Evolutionary conservation across 2,888 invertebrate genomes (phyloP).

Genomic region (Drosophila helvetica): DNA sequence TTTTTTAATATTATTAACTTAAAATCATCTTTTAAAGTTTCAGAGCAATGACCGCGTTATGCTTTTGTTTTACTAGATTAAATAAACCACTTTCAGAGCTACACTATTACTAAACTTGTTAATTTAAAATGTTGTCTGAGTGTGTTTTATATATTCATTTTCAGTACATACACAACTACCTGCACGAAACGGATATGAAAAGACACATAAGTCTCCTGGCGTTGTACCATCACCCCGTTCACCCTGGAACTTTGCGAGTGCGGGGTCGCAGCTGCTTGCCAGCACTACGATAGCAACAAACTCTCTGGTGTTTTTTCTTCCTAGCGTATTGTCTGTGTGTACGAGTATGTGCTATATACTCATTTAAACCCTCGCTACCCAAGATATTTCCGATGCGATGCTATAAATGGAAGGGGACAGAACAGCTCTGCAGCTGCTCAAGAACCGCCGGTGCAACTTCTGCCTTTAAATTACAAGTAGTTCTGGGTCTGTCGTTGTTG

Average conservation of each 20-base stretch:
- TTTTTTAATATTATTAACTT: too few species aligned
- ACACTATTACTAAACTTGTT: neutral
- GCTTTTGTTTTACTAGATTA: too few species aligned
- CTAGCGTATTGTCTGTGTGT: constrained; percentile 59
- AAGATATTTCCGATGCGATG: constrained; percentile 47
- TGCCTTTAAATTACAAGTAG: neutral
- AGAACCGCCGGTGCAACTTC: neutral
- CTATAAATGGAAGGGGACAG: constrained; percentile 9
- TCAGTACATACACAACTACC: constrained; percentile 82
- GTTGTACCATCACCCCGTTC: constrained; percentile 81
- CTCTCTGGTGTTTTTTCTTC: constrained; percentile 61
- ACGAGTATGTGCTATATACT: constrained; percentile 55
- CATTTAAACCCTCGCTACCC: constrained; percentile 66
- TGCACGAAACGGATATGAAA: constrained; percentile 80
- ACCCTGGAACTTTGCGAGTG: constrained; percentile 81
- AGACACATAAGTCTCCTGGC: constrained; percentile 77
- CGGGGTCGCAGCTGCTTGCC: constrained; percentile 57
- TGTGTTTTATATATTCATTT: constrained; percentile 31
- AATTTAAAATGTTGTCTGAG: neutral
- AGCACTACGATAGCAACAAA: constrained; percentile 52
- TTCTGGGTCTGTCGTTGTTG: constrained; percentile 4
- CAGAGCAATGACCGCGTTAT: too few species aligned
- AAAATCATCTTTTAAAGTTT: neutral
- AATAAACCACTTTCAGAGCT: neutral
- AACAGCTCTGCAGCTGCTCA: neutral